Percentiles rank a stretch among this genome's conserved stretches.
These are phyloP conservation scores for Danio aesculapii DNA, from an alignment of 2,797 vertebrate species.

Conservation along the genomic window DNA sequence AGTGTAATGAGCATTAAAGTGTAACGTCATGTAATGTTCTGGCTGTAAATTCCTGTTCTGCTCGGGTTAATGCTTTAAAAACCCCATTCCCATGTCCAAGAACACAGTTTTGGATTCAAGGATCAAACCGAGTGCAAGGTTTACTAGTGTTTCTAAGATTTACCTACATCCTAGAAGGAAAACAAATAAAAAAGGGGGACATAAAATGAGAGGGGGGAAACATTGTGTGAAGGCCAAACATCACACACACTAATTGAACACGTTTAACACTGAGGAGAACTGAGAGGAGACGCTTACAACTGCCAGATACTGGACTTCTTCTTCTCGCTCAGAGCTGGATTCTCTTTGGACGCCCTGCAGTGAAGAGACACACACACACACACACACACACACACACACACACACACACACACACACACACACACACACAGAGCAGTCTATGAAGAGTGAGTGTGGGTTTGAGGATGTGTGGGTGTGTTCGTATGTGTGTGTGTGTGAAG, in stretches of 20 bases:
- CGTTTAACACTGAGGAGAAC: neutral
- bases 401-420: constrained; percentile 13
- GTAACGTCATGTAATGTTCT: constrained; percentile 29
- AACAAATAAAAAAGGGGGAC: constrained; percentile 61
- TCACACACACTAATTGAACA: neutral
- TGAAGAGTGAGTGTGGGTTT: too few relatives aligned
- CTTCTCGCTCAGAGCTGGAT: constrained; percentile 92
- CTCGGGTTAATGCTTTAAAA: constrained; percentile 42
- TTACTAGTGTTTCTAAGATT: constrained; percentile 65
- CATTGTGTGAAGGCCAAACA: constrained; percentile 36
- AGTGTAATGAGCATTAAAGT: constrained; percentile 28
- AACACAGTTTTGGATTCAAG: constrained; percentile 64
- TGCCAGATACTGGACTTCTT: constrained; percentile 99
- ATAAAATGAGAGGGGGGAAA: constrained; percentile 53
- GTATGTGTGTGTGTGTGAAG: too few relatives aligned
- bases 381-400: neutral
- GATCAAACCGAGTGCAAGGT: constrained; percentile 59
- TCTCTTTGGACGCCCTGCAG: constrained; percentile 92
- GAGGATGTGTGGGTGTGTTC: too few relatives aligned
- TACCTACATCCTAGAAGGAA: constrained; percentile 83
- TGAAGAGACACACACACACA: neutral
- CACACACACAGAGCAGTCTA: neutral
- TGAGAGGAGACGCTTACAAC: constrained; percentile 84
- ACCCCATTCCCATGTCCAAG: constrained; percentile 59
- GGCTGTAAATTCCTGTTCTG: constrained; percentile 23